These are phyloP conservation scores for Cladopsammia gracilis DNA, from an alignment of 64 coral and sea anemone genomes.

Conservation along the genomic window DNA sequence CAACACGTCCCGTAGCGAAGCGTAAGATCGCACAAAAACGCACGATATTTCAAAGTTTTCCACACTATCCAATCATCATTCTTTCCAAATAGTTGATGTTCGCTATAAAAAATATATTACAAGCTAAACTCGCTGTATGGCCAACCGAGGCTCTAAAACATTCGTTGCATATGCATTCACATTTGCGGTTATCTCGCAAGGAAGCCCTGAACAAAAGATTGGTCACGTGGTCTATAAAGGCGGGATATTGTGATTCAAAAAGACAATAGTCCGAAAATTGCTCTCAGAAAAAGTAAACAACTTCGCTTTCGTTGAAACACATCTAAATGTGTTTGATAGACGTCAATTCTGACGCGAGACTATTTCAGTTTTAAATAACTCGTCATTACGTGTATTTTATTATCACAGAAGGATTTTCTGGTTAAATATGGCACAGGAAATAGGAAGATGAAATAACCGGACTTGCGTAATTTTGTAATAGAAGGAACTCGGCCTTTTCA, in stretches of 20 bases:
- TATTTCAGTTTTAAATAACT: neutral
- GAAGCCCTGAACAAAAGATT: neutral
- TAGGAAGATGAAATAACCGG: too few relatives aligned
- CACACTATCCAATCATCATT: neutral
- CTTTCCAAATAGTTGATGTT: neutral
- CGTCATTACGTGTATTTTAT: neutral
- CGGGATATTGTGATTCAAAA: constrained; percentile 14
- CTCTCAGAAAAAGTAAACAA: neutral
- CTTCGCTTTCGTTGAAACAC: neutral
- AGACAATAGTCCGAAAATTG: neutral
- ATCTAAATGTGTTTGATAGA: neutral
- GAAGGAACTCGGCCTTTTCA: too few relatives aligned
- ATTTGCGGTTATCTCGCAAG: neutral
- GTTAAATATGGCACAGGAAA: too few relatives aligned
- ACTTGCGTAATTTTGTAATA: too few relatives aligned
- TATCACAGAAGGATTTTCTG: too few relatives aligned
- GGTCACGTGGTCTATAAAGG: neutral
- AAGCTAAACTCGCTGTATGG: neutral
- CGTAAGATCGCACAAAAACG: neutral
- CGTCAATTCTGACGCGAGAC: neutral
- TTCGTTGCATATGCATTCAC: neutral
- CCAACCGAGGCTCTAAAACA: neutral
- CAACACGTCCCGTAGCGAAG: too few relatives aligned
- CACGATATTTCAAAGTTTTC: neutral
- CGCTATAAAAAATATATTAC: neutral